Base-by-base conservation (phyloP, 2,113 vertebrate species). In the Zeus faber region DNA sequence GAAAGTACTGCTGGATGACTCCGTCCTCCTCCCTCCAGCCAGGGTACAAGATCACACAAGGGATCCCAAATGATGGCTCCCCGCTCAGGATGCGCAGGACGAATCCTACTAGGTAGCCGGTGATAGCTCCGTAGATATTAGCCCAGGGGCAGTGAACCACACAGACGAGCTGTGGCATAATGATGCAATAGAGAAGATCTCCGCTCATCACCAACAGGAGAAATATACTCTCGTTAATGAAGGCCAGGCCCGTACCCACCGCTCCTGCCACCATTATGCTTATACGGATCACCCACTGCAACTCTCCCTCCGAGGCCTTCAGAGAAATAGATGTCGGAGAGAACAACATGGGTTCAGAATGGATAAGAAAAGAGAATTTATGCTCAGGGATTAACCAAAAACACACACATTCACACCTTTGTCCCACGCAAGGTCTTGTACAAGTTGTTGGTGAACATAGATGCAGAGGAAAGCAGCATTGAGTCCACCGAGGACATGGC, bases 381-480 rank as follows among this genome's bases (percentile, higher is more conserved):
- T n/a, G n/a, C n/a, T n/a, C n/a, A n/a, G n/a, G n/a, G n/a, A n/a
- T n/a, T n/a, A n/a, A n/a, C n/a, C n/a, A n/a, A n/a, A 40, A 23
- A 4, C 37, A 25, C 35, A 10, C 35, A 22, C 16, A 22, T 40
- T 66, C 83, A 65, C 59, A 88, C 91, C 85, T 85, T 62, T 77
- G 86, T 90, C 70, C 89, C 87, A 25, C 91, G 67, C 61, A 85
- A 85, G 58, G 81, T 84, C 67, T 87, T 90, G 71, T 82, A 82
- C 50, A 82, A 69, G 62, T 82, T 82, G 59, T 79, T 65, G 24
- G 76, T 77, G 53, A 82, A 82, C 76, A 77, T 57, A n/a, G 79
- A 79, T 57, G 79, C 79, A 31, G 76, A 82, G 27, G 76, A 82
- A 41, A 82, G 67, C 62, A 82, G 65, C 11, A 21, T 54, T 8